Conservation (phyloP, 2,113 vertebrate genomes). For the Tylochromis polylepis region DNA sequence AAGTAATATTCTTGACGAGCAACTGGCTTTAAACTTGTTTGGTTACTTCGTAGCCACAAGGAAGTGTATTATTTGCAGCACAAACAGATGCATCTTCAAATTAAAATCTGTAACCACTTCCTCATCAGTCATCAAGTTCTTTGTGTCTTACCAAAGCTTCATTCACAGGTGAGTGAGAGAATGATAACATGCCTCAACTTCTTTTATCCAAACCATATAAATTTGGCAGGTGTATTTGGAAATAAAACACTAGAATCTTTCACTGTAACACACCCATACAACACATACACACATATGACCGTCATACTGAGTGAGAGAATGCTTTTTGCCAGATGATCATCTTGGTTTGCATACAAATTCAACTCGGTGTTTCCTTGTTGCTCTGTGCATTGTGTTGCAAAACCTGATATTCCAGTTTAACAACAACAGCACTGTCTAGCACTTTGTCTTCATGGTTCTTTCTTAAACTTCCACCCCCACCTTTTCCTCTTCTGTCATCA, state of each 20-base stretch:
- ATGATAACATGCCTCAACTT: background rate
- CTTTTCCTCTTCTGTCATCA: background rate
- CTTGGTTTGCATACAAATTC: conserved; percentile 1
- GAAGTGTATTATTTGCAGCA: background rate
- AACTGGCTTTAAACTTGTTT: background rate
- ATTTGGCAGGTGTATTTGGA: background rate
- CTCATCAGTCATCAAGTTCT: background rate
- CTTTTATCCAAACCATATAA: background rate
- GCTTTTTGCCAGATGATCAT: background rate
- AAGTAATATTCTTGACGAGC: background rate
- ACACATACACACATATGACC: background rate
- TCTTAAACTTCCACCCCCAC: background rate
- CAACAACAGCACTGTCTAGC: background rate
- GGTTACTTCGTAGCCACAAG: background rate
- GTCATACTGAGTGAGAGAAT: background rate
- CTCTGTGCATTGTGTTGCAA: background rate
- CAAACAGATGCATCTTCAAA: background rate
- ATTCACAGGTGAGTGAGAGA: background rate
- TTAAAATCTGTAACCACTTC: background rate
- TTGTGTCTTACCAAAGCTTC: background rate
- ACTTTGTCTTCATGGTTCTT: background rate
- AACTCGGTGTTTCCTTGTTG: background rate
- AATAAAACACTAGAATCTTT: background rate
- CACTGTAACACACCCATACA: background rate
- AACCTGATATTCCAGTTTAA: conserved; percentile 27